Evolutionary conservation across 2,888 invertebrate genomes (phyloP).

Genomic region (Chrysotoxum bicinctum): DNA sequence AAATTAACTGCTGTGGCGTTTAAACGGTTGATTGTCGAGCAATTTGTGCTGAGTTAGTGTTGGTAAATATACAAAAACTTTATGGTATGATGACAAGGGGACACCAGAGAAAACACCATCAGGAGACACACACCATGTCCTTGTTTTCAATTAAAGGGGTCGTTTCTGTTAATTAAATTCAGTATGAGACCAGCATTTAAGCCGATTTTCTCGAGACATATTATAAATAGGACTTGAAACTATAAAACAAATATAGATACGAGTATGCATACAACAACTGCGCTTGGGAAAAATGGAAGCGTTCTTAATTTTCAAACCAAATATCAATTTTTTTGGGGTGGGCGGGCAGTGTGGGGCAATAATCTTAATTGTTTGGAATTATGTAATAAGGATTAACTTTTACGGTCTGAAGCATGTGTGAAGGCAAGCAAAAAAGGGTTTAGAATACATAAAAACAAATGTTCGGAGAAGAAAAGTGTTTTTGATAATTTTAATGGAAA

Average conservation of each 20-base stretch:
- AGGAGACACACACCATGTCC: conserved; percentile 42
- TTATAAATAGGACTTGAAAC: neutral
- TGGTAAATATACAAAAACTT: neutral
- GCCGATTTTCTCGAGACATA: conserved; percentile 32
- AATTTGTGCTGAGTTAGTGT: conserved; percentile 46
- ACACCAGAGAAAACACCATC: neutral
- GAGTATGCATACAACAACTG: neutral
- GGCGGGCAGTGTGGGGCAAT: conserved; percentile 23
- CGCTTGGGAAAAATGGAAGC: neutral
- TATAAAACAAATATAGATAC: neutral
- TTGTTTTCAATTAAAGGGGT: conserved; percentile 66
- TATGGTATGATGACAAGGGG: neutral
- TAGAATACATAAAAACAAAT: conserved; percentile 12
- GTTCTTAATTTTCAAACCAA: neutral
- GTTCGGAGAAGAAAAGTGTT: neutral
- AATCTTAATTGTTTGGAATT: conserved; percentile 53
- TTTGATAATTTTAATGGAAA: neutral
- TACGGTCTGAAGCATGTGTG: conserved; percentile 40
- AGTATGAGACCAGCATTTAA: conserved; percentile 32
- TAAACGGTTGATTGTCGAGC: conserved; percentile 67
- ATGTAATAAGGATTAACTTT: conserved; percentile 42
- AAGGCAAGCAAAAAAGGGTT: neutral
- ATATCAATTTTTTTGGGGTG: neutral
- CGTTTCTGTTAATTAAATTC: conserved; percentile 65
- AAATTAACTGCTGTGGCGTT: conserved; percentile 64